Evolutionary conservation across 2,797 vertebrate species (phyloP), one percentile per base, ranked within the genome.

Genomic region (Poecilia wingei): DNA sequence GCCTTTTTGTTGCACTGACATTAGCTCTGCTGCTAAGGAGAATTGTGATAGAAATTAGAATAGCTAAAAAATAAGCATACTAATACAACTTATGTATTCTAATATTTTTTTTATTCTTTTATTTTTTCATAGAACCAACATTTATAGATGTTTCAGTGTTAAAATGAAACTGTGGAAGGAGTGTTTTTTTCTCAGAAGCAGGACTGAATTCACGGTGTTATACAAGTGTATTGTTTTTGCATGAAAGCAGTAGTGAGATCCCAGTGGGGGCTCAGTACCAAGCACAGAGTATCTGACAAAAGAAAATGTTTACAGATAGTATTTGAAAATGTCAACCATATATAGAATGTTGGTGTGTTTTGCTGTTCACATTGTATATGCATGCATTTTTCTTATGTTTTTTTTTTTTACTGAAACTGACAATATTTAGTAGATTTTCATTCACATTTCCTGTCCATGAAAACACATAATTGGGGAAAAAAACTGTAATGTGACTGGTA

Each of bases 221-320:
- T 71, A 68, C 47, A 39, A 61, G 86, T 87, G 82, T 86, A 6
- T 75, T 87, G 84, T 91, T 87, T 93, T 91, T 94, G 92, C 93
- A 94, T 93, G 88, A 82, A 88, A 78, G 79, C 55, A 84, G 82
- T 88, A 61, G 78, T 84, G 77, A 78, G 76, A 82, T 76, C 59
- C 76, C 71, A 59, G 77, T 86, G 57, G 64, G 76, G 72, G 80
- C 69, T 78, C 74, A 79, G 66, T 82, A 69, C 86, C 74, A 86
- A 92, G 88, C 87, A 93, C 92, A 92, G 47, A 83, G 70, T 83
- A 83, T 79, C 39, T 72, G n/a, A 86, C 84, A 77, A 87, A 81
- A 87, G 28, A 85, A 85, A 80, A 53, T 16, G 77, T 88, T 86
- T 86, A 90, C 82, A 85, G 78, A 68, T 79, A 76, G 77, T 87